phyloP scores from a whole-genome alignment of 2,113 vertebrate species.

The Nannospalax galili region DNA sequence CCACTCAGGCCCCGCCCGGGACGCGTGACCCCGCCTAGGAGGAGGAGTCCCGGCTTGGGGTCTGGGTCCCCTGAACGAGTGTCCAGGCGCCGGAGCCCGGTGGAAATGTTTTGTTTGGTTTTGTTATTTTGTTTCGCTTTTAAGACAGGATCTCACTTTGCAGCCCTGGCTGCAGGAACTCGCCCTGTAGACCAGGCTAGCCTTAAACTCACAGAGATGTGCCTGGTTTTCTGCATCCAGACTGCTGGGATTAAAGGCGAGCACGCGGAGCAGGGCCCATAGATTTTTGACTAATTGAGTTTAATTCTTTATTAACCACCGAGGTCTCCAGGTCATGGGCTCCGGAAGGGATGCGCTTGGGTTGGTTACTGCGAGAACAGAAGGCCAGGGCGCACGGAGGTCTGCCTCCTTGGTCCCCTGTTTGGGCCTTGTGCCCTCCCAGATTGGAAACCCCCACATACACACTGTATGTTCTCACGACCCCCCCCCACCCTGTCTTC shows the following conservation, averaged over 20 bases:
- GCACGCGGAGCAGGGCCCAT: too few species aligned
- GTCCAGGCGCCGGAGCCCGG: background rate
- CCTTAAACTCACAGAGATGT: too few species aligned
- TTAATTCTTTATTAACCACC: background rate
- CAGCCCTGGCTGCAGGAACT: too few species aligned
- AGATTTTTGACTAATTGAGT: background rate
- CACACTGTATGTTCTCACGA: background rate
- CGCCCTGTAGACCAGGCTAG: too few species aligned
- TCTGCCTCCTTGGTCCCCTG: background rate
- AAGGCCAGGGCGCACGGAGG: background rate
- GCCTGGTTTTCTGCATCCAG: too few species aligned
- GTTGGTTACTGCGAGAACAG: background rate
- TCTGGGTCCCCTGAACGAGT: background rate
- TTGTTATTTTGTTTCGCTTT: too few species aligned
- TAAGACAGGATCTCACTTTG: too few species aligned
- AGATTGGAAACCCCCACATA: background rate
- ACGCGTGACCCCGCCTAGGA: conserved; percentile 68
- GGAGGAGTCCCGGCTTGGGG: background rate
- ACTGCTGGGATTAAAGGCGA: too few species aligned
- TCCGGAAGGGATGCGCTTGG: background rate
- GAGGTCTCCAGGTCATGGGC: background rate
- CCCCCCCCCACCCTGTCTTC: background rate
- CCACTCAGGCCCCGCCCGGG: conserved; percentile 49
- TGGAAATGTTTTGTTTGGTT: too few species aligned
- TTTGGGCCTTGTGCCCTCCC: background rate